These are phyloP conservation scores for Alloplasta piceator DNA, from an alignment of 2,888 invertebrate genomes.

Conservation along the genomic window DNA sequence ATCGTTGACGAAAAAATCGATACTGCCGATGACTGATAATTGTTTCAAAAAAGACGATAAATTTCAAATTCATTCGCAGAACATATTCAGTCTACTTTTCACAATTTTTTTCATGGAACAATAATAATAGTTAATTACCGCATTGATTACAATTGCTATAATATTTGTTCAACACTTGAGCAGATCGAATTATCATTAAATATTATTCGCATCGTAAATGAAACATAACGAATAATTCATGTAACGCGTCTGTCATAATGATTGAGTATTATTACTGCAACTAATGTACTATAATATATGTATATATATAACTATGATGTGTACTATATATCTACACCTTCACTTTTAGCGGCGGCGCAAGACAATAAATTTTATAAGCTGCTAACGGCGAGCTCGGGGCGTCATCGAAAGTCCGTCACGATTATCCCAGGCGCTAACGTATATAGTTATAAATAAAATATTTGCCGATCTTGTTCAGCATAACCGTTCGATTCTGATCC, in stretches of 20 bases:
- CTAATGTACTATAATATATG: slow-evolving; percentile 17
- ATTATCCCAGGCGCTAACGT: slow-evolving; percentile 36
- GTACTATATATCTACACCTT: slow-evolving; percentile 31
- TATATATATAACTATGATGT: not conserved
- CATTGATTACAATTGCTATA: not conserved
- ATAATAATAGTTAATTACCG: not conserved
- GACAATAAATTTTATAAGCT: slow-evolving; percentile 56
- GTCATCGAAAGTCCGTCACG: slow-evolving; percentile 53
- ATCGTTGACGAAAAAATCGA: no score
- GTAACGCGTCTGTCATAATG: slow-evolving; percentile 34
- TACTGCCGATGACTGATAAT: no score
- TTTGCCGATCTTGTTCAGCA: slow-evolving; percentile 5
- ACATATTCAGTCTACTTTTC: no score
- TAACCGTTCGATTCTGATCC: slow-evolving; percentile 46
- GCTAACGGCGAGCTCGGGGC: slow-evolving; percentile 52
- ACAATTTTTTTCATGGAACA: no score
- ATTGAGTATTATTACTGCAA: slow-evolving; percentile 39
- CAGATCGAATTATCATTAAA: not conserved
- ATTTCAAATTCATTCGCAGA: no score
- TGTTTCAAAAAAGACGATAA: no score
- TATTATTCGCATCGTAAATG: slow-evolving; percentile 12
- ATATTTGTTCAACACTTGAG: not conserved
- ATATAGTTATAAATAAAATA: slow-evolving; percentile 23
- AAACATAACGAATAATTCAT: slow-evolving; percentile 34
- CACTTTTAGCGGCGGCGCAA: slow-evolving; percentile 33